Evolutionary conservation across 2,888 invertebrate species (phyloP).

Genomic region (Drosophila diplacantha): DNA sequence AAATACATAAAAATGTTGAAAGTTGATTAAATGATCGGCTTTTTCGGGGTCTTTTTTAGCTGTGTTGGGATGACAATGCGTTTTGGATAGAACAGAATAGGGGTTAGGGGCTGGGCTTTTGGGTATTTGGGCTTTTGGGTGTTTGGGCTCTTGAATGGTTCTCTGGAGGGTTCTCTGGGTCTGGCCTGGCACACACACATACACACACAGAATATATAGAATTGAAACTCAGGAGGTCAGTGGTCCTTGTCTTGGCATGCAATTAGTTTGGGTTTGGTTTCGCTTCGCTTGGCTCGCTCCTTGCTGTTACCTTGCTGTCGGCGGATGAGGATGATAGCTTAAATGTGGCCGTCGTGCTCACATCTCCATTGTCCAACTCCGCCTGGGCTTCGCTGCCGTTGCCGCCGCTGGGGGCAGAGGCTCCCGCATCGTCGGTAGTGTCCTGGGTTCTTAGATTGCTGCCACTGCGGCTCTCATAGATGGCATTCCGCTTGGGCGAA

Average conservation of each 20-base stretch:
- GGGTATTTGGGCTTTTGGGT: neutral
- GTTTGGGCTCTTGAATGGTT: too few species aligned
- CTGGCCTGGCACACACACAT: constrained; percentile 19
- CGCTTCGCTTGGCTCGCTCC: constrained; percentile 2
- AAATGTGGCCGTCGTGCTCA: constrained; percentile 53
- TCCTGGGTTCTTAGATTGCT: constrained; percentile 39
- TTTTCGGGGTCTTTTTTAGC: neutral
- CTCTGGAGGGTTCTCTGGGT: neutral
- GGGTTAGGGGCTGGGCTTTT: constrained; percentile 1
- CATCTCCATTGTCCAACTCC: constrained; percentile 39
- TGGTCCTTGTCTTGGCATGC: constrained; percentile 18
- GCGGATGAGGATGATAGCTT: constrained; percentile 33
- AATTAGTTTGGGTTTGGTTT: constrained; percentile 32
- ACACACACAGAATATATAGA: constrained; percentile 12
- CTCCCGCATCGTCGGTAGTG: constrained; percentile 56
- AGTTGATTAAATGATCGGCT: constrained; percentile 52
- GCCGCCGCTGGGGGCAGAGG: neutral
- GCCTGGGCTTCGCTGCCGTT: constrained; percentile 1
- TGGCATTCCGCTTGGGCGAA: constrained; percentile 64
- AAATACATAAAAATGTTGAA: constrained; percentile 67
- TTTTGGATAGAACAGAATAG: neutral
- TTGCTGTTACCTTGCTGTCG: constrained; percentile 61
- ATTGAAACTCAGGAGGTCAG: constrained; percentile 4
- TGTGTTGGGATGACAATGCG: constrained; percentile 7
- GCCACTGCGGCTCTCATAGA: constrained; percentile 51